Conservation (phyloP, 2,797 vertebrate genomes). For the Glyptemys insculpta region DNA sequence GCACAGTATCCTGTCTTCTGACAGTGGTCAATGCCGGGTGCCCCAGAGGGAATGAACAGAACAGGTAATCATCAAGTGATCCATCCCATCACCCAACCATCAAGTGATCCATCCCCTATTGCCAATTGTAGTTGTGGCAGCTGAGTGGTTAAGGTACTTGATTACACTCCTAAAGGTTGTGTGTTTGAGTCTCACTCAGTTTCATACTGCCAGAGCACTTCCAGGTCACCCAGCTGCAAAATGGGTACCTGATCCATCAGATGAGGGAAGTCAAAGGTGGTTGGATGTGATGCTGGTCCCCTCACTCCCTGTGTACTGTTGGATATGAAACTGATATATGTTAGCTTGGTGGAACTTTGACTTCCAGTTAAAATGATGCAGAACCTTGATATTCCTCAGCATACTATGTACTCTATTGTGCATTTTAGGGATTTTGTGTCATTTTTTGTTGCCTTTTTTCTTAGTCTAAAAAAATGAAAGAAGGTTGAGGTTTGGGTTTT, state of each 20-base stretch:
- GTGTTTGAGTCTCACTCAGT: background rate
- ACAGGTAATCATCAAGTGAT: too few relatives aligned
- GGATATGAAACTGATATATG: background rate
- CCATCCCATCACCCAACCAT: too few relatives aligned
- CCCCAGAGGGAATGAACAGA: too few relatives aligned
- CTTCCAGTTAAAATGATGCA: background rate
- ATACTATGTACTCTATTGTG: background rate
- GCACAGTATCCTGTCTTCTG: too few relatives aligned
- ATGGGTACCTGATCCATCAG: background rate
- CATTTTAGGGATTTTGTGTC: background rate
- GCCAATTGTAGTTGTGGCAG: background rate
- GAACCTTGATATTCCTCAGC: background rate
- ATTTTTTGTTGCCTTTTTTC: background rate
- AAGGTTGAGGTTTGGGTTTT: background rate
- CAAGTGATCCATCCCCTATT: too few relatives aligned
- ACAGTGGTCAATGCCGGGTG: too few relatives aligned
- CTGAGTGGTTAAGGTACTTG: background rate
- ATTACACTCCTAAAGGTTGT: background rate
- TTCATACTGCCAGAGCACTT: background rate
- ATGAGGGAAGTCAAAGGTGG: background rate
- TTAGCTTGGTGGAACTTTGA: background rate
- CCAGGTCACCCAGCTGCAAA: background rate
- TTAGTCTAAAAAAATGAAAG: background rate
- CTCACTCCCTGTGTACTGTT: background rate
- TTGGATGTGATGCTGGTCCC: background rate